Evolutionary conservation across 2,888 invertebrate species (phyloP), one percentile per base, ranked within the genome.

Genomic region (Drosophila leonis): DNA sequence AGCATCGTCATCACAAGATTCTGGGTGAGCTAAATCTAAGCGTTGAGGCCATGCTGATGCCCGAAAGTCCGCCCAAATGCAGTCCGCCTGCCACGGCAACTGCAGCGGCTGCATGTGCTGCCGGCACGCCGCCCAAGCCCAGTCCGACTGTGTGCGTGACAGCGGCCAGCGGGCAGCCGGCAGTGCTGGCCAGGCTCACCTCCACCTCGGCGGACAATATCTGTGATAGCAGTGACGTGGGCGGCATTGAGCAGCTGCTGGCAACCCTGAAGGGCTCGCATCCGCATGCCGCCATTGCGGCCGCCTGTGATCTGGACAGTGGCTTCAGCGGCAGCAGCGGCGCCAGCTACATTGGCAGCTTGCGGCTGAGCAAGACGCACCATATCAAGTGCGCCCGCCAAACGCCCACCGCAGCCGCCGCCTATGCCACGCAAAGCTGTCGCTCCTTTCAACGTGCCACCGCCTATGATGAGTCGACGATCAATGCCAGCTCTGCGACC

Each of bases 11-110:
- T 93, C 95, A 96, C 85, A 94, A 96, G 90, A 96, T 97, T 81
- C 94, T 98, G 75, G 97, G 97, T 49, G 97, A 98, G 93, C 94
- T 98, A 69, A 97, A 97, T 94, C 94, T 98, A 71, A 96, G 97
- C 83, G 96, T 97, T 49, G 97, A 98, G 93, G 97, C 97, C 51
- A 97, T 98, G 97, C 93, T 98, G 78, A 98, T 97, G 97, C 97
- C 97, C 20, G 95, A 96, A 89, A 95, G 95, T 79, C 93, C 93
- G 73, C 93, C 93, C 78, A 93, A 91, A 67, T 92, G 92, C 75
- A 93, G 93, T 83, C 94, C 94, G 29, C 93, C 94, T 15, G 93
- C 94, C 69, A 93, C 93, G 51, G 80, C 82, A 24, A 24, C 24
- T 2, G 73, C 69, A 18, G 71, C 79, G 27, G 59, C 73, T 10